Evolutionary conservation across 2,888 invertebrate species (phyloP).

Genomic region (Ctena decussata): DNA sequence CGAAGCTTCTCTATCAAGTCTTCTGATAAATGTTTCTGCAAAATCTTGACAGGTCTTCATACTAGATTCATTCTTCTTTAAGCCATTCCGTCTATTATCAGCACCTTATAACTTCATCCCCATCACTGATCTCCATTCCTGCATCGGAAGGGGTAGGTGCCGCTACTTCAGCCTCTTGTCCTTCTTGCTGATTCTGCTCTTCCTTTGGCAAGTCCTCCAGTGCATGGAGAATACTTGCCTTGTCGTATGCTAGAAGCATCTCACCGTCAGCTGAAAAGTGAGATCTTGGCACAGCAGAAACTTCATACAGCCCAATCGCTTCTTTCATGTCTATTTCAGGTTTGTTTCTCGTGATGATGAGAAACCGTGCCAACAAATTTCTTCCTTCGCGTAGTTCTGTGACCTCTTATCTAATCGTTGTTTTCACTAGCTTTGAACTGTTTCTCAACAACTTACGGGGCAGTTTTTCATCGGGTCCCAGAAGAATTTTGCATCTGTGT

Average conservation of each 20-base stretch:
- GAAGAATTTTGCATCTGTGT: background rate
- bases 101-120: background rate
- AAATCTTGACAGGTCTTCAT: slow-evolving; percentile 5
- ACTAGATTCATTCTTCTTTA: background rate
- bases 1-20: background rate
- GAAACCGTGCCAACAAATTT: background rate
- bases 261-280: background rate
- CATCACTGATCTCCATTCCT: background rate
- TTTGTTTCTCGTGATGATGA: background rate
- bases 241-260: slow-evolving; percentile 7
- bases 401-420: background rate
- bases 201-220: background rate
- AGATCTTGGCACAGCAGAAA: slow-evolving; percentile 1
- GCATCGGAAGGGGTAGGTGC: background rate
- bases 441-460: background rate
- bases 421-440: background rate
- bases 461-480: slow-evolving; percentile 1
- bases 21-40: slow-evolving; percentile 6
- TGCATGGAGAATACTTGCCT: background rate
- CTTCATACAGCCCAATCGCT: background rate
- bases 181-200: background rate
- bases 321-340: slow-evolving; percentile 16
- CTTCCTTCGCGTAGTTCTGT: slow-evolving; percentile 5
- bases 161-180: background rate
- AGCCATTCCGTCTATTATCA: background rate